phyloP scores from a whole-genome alignment of 2,888 invertebrate species.

The Apodemia duryi region DNA sequence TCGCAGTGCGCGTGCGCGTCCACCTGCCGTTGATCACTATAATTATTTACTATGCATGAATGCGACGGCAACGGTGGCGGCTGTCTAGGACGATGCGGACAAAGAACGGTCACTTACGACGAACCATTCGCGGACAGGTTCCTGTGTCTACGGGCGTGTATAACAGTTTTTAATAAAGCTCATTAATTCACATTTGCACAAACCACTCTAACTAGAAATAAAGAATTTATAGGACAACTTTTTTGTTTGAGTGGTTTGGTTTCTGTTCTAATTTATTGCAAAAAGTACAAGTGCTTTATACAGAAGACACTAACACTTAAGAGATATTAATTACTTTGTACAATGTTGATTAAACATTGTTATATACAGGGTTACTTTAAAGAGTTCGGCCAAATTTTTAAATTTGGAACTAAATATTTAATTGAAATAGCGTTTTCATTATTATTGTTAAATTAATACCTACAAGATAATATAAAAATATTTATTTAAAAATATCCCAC shows the following conservation, averaged over 20 bases:
- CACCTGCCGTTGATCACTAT: conserved; percentile 76
- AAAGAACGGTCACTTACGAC: conserved; percentile 68
- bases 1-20: conserved; percentile 59
- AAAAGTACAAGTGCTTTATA: not conserved
- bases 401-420: too few relatives aligned
- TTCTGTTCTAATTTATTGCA: conserved; percentile 10
- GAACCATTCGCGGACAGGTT: conserved; percentile 59
- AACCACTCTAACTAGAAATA: conserved; percentile 46
- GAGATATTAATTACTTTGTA: too few relatives aligned
- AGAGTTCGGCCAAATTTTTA: too few relatives aligned
- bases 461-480: too few relatives aligned
- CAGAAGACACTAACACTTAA: too few relatives aligned
- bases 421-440: too few relatives aligned
- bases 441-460: too few relatives aligned
- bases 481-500: too few relatives aligned
- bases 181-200: conserved; percentile 58
- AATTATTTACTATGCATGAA: conserved; percentile 79
- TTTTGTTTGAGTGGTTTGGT: conserved; percentile 18
- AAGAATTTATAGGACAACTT: conserved; percentile 39
- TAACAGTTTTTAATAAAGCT: conserved; percentile 57
- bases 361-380: too few relatives aligned
- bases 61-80: conserved; percentile 55
- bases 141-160: conserved; percentile 61
- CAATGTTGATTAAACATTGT: too few relatives aligned
- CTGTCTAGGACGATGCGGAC: conserved; percentile 72